Evolutionary conservation across 2,888 invertebrate genomes (phyloP).

Genomic region (Camponotus fellah): DNA sequence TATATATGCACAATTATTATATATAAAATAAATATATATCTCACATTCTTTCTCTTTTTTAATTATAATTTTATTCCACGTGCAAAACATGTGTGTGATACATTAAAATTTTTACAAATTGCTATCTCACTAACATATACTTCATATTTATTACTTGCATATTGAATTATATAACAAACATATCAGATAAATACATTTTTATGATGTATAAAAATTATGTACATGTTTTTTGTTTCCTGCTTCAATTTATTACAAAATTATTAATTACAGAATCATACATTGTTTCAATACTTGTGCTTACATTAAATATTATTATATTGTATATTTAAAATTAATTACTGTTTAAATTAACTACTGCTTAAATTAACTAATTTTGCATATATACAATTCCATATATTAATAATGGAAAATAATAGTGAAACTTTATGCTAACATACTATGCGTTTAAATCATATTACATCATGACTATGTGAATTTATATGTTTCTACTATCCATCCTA

Average conservation of each 20-base stretch:
- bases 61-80: not conserved
- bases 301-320: slow-evolving; percentile 3
- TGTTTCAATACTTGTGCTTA: not conserved
- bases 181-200: not conserved
- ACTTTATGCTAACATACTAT: slow-evolving; percentile 1
- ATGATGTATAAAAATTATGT: not conserved
- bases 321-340: slow-evolving; percentile 25
- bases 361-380: slow-evolving; percentile 30
- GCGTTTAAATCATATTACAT: slow-evolving; percentile 43
- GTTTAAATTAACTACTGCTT: not conserved
- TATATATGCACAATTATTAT: no score
- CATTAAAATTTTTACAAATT: not conserved
- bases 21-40: not conserved
- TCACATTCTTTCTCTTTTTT: not conserved
- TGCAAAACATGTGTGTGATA: not conserved
- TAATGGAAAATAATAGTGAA: slow-evolving; percentile 45
- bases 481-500: slow-evolving; percentile 15
- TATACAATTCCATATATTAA: slow-evolving; percentile 15
- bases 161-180: not conserved
- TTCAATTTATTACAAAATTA: not conserved
- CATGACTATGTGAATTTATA: slow-evolving; percentile 50
- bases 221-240: not conserved
- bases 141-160: not conserved
- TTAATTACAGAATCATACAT: not conserved
- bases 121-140: not conserved